These are phyloP conservation scores for Stylophora pistillata DNA, from an alignment of 64 coral and sea anemone genomes.

Conservation along the genomic window DNA sequence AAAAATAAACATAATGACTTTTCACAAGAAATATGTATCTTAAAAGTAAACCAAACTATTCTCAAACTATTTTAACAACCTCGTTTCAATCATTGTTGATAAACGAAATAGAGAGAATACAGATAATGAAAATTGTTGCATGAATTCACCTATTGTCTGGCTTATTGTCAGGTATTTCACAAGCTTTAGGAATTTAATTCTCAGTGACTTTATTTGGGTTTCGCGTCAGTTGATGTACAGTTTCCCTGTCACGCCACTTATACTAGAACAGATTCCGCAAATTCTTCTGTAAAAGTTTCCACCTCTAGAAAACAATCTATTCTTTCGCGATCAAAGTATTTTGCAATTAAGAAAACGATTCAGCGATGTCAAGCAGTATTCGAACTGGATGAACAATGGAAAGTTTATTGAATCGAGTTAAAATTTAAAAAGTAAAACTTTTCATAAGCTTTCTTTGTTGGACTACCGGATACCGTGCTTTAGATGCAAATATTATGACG, in stretches of 20 bases:
- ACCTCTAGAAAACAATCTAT: conserved; percentile 6
- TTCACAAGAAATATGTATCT: conserved; percentile 1
- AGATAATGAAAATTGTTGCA: neutral
- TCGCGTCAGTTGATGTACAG: neutral
- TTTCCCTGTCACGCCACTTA: neutral
- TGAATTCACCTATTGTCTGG: neutral
- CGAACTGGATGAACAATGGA: neutral
- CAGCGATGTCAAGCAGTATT: neutral
- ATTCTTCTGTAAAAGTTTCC: conserved; percentile 17
- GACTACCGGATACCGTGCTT: neutral
- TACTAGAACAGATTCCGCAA: conserved; percentile 14
- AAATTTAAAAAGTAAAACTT: neutral
- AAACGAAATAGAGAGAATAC: neutral
- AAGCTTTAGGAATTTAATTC: neutral
- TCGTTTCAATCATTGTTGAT: neutral
- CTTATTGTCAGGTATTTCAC: neutral
- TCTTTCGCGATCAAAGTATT: neutral
- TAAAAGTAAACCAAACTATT: conserved; percentile 11
- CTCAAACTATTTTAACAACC: conserved; percentile 21
- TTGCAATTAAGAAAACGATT: neutral
- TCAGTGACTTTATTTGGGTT: neutral
- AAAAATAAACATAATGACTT: conserved; percentile 38
- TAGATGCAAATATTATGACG: conserved; percentile 22
- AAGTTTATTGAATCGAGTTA: neutral
- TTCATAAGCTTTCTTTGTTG: neutral